These are phyloP conservation scores for Rana temporaria DNA, from an alignment of 2,113 vertebrate species.

Conservation along the genomic window DNA sequence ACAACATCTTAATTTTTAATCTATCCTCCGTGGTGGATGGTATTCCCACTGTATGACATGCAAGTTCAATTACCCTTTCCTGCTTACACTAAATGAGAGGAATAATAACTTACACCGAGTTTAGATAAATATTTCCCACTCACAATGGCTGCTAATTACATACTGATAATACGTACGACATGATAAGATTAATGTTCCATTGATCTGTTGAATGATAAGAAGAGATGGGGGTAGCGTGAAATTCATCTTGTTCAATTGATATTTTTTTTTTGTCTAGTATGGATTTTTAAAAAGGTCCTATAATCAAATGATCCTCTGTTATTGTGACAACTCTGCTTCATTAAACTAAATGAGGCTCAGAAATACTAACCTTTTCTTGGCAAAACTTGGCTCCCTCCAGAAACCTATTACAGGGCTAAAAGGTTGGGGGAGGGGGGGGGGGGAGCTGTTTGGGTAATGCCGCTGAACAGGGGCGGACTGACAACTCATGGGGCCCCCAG, in stretches of 20 bases:
- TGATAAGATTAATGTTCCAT: conserved; percentile 25
- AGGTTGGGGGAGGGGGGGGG: too few relatives aligned
- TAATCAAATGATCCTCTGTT: too few relatives aligned
- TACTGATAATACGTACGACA: conserved; percentile 19
- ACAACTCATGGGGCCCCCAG: too few relatives aligned
- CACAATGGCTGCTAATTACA: conserved; percentile 24
- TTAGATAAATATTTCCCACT: conserved; percentile 41
- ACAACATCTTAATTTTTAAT: conserved; percentile 41
- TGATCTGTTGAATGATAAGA: conserved; percentile 23
- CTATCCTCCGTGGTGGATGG: conserved; percentile 9
- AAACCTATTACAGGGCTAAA: too few relatives aligned
- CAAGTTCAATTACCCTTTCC: conserved; percentile 19
- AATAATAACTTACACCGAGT: conserved; percentile 24
- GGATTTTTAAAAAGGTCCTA: too few relatives aligned
- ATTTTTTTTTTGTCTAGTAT: too few relatives aligned
- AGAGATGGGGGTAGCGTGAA: neutral
- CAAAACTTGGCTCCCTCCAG: too few relatives aligned
- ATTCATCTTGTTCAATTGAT: neutral
- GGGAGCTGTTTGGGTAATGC: too few relatives aligned
- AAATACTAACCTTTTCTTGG: too few relatives aligned
- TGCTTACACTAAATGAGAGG: conserved; percentile 22
- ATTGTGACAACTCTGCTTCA: too few relatives aligned
- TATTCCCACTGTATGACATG: conserved; percentile 23
- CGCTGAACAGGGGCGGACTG: too few relatives aligned
- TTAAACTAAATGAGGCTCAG: too few relatives aligned